These are phyloP conservation scores for Dendrolimus pini DNA, from an alignment of 2,888 invertebrate species.

Conservation along the genomic window DNA sequence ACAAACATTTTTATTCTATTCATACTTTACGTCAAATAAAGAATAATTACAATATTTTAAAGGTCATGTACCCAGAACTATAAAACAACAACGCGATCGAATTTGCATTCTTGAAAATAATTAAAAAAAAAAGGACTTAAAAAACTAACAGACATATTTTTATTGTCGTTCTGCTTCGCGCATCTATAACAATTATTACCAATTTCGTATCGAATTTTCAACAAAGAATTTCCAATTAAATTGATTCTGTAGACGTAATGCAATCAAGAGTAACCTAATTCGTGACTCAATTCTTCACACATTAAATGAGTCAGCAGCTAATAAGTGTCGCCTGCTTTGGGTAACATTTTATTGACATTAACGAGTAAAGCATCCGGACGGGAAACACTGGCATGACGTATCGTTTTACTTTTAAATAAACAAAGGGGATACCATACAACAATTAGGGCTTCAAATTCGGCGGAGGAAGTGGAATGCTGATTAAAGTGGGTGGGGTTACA, in stretches of 20 bases:
- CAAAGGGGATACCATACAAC: slow-evolving; percentile 48
- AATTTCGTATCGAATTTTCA: no score
- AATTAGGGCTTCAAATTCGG: slow-evolving; percentile 51
- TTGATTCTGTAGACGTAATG: slow-evolving; percentile 3
- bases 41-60: no score
- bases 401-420: slow-evolving; percentile 64
- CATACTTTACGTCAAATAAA: no score
- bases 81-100: no score
- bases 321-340: slow-evolving; percentile 54
- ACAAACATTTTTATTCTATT: no score
- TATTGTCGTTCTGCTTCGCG: no score
- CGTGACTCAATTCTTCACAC: slow-evolving; percentile 18
- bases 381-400: slow-evolving; percentile 50
- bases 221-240: not conserved
- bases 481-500: slow-evolving; percentile 18
- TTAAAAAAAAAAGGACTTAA: no score
- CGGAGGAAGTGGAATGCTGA: slow-evolving; percentile 42
- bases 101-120: no score
- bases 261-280: slow-evolving; percentile 2
- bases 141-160: no score
- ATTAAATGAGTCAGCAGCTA: slow-evolving; percentile 54
- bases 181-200: no score
- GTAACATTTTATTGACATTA: slow-evolving; percentile 65
- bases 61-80: no score
- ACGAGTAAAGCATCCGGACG: slow-evolving; percentile 64